phyloP scores from a whole-genome alignment of 2,888 invertebrate genomes.

The Dugesia japonica region DNA sequence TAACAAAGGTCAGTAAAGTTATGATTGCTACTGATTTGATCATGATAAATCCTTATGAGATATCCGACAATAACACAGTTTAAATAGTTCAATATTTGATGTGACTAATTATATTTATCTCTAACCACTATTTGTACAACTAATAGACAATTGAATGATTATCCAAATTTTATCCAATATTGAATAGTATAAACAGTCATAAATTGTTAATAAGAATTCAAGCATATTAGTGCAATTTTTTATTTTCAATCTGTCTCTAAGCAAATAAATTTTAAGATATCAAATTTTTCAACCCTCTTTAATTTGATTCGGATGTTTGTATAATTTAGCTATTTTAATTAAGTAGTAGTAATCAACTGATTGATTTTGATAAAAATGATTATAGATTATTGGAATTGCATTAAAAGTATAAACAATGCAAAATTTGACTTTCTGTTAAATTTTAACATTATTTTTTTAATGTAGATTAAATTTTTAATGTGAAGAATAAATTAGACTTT shows the following conservation, averaged over 20 bases:
- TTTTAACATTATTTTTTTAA: too few relatives aligned
- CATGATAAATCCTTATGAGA: neutral
- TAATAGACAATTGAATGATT: neutral
- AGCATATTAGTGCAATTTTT: neutral
- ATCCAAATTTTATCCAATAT: neutral
- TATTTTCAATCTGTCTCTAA: neutral
- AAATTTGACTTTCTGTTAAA: too few relatives aligned
- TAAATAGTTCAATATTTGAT: too few relatives aligned
- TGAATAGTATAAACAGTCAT: neutral
- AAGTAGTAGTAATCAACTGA: too few relatives aligned
- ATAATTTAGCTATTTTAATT: too few relatives aligned
- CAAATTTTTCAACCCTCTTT: neutral
- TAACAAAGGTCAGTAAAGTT: neutral
- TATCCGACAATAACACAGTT: too few relatives aligned
- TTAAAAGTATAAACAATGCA: too few relatives aligned
- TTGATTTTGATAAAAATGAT: too few relatives aligned
- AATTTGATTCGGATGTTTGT: conserved; percentile 7
- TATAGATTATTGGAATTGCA: too few relatives aligned
- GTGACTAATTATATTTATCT: too few relatives aligned
- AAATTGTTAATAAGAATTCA: neutral
- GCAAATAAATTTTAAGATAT: neutral
- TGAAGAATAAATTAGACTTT: too few relatives aligned
- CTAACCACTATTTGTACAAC: neutral
- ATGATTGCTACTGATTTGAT: neutral
- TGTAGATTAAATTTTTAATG: too few relatives aligned